Conservation (phyloP, 2,888 invertebrate species). For the Ditula angustiorana region DNA sequence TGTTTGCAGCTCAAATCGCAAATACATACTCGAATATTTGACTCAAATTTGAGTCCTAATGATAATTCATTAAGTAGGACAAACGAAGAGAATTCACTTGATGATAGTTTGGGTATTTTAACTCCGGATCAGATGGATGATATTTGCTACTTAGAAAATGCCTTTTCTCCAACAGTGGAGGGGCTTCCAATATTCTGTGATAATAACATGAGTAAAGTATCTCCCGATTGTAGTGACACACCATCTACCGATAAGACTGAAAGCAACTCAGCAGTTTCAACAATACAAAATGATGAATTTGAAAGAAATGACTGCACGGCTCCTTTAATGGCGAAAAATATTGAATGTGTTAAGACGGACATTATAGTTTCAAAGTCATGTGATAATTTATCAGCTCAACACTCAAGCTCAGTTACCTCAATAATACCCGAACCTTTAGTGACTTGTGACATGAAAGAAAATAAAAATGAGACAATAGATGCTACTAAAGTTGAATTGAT, state of each 20-base stretch:
- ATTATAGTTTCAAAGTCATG: slow-evolving; percentile 49
- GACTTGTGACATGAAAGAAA: slow-evolving; percentile 38
- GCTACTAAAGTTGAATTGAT: slow-evolving; percentile 57
- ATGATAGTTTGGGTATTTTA: slow-evolving; percentile 94
- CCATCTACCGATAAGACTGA: slow-evolving; percentile 86
- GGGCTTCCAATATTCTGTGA: slow-evolving; percentile 84
- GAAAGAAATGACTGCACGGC: slow-evolving; percentile 54
- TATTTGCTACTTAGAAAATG: slow-evolving; percentile 86
- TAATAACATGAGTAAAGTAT: slow-evolving; percentile 73
- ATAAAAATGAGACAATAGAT: slow-evolving; percentile 7
- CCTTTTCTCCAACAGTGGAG: slow-evolving; percentile 88
- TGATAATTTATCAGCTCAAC: slow-evolving; percentile 41
- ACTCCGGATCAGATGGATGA: slow-evolving; percentile 96
- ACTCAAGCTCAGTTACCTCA: slow-evolving; percentile 16
- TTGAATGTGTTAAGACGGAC: slow-evolving; percentile 49
- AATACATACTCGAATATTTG: slow-evolving; percentile 64
- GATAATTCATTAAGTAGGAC: slow-evolving; percentile 77
- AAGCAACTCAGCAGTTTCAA: slow-evolving; percentile 81
- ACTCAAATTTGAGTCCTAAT: slow-evolving; percentile 76
- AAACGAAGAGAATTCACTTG: slow-evolving; percentile 92
- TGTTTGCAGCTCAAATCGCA: slow-evolving; percentile 78
- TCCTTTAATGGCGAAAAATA: slow-evolving; percentile 9
- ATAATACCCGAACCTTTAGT: slow-evolving; percentile 27
- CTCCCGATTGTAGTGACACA: slow-evolving; percentile 81
- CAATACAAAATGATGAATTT: slow-evolving; percentile 80